phyloP scores from a whole-genome alignment of 2,888 invertebrate genomes.

The Cryptops parisi region DNA sequence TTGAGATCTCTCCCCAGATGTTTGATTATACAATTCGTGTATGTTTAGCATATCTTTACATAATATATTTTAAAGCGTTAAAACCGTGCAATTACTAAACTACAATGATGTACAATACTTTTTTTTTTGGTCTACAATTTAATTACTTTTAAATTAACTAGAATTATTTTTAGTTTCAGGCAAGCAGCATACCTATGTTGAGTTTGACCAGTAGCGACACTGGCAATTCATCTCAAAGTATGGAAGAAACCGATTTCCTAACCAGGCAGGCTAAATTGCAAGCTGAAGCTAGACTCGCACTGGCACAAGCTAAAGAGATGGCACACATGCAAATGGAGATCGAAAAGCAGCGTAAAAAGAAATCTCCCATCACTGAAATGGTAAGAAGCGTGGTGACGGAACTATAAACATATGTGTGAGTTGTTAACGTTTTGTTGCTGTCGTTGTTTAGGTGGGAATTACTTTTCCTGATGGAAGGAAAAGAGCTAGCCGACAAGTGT shows the following conservation, averaged over 20 bases:
- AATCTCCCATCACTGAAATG: conserved; percentile 75
- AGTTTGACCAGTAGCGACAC: too few relatives aligned
- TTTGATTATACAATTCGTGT: too few relatives aligned
- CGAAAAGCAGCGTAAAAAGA: conserved; percentile 30
- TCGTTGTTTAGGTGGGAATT: conserved; percentile 48
- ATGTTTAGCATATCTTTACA: too few relatives aligned
- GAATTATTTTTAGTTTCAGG: too few relatives aligned
- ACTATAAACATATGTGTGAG: conserved; percentile 1
- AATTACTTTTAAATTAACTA: too few relatives aligned
- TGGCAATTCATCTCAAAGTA: not conserved
- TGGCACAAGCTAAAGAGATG: conserved; percentile 81
- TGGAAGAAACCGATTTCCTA: conserved; percentile 51
- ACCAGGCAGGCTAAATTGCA: conserved; percentile 65
- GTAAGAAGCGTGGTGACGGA: conserved; percentile 30
- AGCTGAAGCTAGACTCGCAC: conserved; percentile 71
- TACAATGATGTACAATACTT: too few relatives aligned
- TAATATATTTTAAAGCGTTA: too few relatives aligned
- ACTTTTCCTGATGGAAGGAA: conserved; percentile 68
- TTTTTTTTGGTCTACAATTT: too few relatives aligned
- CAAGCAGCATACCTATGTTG: too few relatives aligned
- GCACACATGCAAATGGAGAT: conserved; percentile 72
- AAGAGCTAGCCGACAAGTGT: conserved; percentile 58
- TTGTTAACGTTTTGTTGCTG: conserved; percentile 10
- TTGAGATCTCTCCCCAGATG: too few relatives aligned
- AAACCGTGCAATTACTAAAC: too few relatives aligned